Base-by-base conservation (phyloP, 2,113 vertebrate genomes). In the Natator depressus region DNA sequence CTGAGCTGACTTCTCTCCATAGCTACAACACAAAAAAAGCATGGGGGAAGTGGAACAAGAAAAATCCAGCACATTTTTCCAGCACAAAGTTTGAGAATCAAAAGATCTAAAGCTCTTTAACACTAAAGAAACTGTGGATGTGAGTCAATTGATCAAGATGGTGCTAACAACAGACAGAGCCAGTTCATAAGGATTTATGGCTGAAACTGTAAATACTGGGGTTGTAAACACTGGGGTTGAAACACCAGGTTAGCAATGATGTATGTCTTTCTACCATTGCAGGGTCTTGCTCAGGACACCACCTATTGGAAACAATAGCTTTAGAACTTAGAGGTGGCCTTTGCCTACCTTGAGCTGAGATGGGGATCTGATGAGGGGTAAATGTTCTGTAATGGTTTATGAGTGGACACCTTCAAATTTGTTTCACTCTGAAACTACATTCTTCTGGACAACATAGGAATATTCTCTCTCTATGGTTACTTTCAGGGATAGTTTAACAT, bases 401-500 rank as follows among this genome's bases (percentile, higher is more conserved):
- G 35, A 92, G 22, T 55, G 29, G 38, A 78, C 88, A 75, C 72
- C 49, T 86, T 90, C 87, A 91, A 88, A 94, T 22, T 72, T 78
- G 35, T 90, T 94, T 93, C 29, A 62, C 5, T 89, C 51, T 80
- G 91, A 46, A 93, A 86, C 7, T 11, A 53, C 86, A 27, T 51
- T 85, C 93, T 59, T 87, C 91, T 93, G 55, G 82, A 91, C 46
- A 53, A 84, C 81, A 87, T 93, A 94, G 29, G 5, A 29, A 42
- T 91, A 89, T 2, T 12, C 87, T 62, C 16, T 51, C 27, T 83
- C 95, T 42, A 80, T 91, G 96, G 82, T 88, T 87, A n/a, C n/a
- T 95, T 82, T 93, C 91, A 93, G 95, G 87, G 96, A 94, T 69
- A 94, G n/a, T 91, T 96, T 96, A 94, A 91, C 5, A 80, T 55